Evolutionary conservation across 1,140 invertebrate species (phyloP).

Genomic region (Drosophila pectinifera): DNA sequence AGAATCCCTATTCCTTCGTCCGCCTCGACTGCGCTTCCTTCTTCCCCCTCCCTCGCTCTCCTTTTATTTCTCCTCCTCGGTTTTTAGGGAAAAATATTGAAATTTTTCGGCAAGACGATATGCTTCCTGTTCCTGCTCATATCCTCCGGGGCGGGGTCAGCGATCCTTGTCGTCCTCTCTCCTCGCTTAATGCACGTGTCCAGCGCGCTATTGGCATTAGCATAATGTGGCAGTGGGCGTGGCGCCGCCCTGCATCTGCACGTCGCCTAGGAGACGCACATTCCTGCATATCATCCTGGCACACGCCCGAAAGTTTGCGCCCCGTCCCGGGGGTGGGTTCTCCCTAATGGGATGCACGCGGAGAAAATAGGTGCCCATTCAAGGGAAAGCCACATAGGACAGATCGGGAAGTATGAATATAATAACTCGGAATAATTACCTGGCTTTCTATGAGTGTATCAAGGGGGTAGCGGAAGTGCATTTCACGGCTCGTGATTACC

Average conservation of each 20-base stretch:
- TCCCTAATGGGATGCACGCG: neutral
- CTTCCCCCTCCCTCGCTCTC: neutral
- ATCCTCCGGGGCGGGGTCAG: constrained; percentile 38
- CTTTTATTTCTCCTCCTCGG: constrained; percentile 4
- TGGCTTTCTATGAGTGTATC: neutral
- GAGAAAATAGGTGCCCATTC: neutral
- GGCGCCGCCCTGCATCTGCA: constrained; percentile 26
- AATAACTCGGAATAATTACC: neutral
- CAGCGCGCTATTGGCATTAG: constrained; percentile 52
- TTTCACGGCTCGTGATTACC: constrained; percentile 73
- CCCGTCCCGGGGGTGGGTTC: constrained; percentile 5
- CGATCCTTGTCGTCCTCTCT: constrained; percentile 20
- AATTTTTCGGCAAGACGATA: constrained; percentile 43
- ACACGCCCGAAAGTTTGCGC: constrained; percentile 54
- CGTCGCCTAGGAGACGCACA: constrained; percentile 40
- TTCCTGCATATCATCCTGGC: constrained; percentile 61
- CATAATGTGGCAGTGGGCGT: constrained; percentile 60
- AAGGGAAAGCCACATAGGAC: no score
- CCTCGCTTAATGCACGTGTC: constrained; percentile 63
- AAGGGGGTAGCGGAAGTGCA: constrained; percentile 75
- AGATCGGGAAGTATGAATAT: neutral
- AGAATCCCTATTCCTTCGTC: constrained; percentile 16
- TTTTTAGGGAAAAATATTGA: constrained; percentile 68
- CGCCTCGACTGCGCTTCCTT: constrained; percentile 5
- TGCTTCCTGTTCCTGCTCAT: constrained; percentile 50